Base-by-base conservation (phyloP, 2,113 vertebrate genomes). In the Cairina moschata region DNA sequence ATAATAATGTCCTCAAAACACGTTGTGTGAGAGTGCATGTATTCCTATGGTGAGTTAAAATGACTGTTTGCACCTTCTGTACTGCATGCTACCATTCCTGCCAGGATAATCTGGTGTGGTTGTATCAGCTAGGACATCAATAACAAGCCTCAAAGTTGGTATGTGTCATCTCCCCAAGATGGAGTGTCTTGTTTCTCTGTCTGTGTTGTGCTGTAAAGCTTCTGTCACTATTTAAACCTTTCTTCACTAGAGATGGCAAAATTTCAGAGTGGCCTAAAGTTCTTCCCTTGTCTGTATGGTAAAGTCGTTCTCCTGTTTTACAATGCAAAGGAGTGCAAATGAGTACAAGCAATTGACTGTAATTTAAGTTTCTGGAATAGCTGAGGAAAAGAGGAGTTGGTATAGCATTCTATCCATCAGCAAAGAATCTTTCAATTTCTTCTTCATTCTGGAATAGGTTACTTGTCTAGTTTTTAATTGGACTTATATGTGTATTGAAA, bases 171-270 rank as follows among this genome's bases (percentile, higher is more conserved):
- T 96, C 93, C 90, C 90, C 77, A 96, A 96, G 96, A 96, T 96
- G 88, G 92, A 96, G 95, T 97, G 92, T 90, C 96, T 94, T 91
- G 74, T 95, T 95, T 95, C 92, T 92, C 91, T 91, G 83, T 12
- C 67, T 94, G 80, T 82, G 92, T 85, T 73, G 92, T 93, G 81
- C 81, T 96, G 93, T 95, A 96, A 97, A 97, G 88, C 92, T 97
- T 96, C 93, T 97, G 91, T 94, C 96, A 96, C 96, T 97, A 96
- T 96, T 95, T 88, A 90, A 96, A 96, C 48, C 74, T 93, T 95
- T 95, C 88, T 93, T 63, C 95, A 82, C 58, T 62, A 69, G 80
- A 91, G 73, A 92, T 26, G n/a, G 90, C n/a, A 92, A 94, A 93
- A 95, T 85, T 91, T 91, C 90, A 95, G 80, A 50, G 86, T 92